These are phyloP conservation scores for Megaceryle maxima DNA, from an alignment of 2,113 vertebrate genomes.

Conservation along the genomic window DNA sequence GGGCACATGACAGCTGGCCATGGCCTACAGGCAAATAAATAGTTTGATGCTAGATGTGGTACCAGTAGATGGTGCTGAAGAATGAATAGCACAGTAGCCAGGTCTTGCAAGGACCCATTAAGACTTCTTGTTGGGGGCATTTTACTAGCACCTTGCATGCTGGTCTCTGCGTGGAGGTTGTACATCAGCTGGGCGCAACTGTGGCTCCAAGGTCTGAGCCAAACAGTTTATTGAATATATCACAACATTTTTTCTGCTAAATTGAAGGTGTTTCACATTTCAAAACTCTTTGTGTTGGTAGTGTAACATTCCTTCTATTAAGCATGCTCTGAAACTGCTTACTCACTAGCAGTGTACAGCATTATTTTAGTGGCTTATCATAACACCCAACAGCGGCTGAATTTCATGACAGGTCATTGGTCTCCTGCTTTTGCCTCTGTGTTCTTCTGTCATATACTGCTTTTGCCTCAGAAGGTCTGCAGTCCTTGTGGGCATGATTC, in stretches of 20 bases:
- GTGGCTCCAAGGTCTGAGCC: neutral
- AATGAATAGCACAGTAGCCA: neutral
- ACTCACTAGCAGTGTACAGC: neutral
- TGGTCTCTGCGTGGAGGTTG: accelerated
- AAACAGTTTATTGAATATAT: neutral
- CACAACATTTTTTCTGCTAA: neutral
- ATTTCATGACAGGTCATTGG: neutral
- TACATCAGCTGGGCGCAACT: accelerated
- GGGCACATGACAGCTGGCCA: neutral
- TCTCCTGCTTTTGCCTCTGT: neutral
- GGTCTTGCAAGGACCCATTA: neutral
- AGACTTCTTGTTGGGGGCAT: neutral
- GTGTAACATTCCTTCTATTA: neutral
- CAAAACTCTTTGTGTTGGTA: neutral
- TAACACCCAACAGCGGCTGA: neutral
- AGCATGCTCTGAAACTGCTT: neutral
- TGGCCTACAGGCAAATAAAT: neutral
- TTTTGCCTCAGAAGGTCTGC: neutral
- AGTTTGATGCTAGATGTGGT: neutral
- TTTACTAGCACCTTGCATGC: neutral
- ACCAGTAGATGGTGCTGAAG: slow-evolving; percentile 60
- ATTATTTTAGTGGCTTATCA: neutral
- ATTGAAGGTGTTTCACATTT: neutral
- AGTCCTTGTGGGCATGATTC: neutral
- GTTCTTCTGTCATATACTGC: neutral